phyloP scores from a whole-genome alignment of 2,113 vertebrate genomes.

The Proterorhinus semilunaris region DNA sequence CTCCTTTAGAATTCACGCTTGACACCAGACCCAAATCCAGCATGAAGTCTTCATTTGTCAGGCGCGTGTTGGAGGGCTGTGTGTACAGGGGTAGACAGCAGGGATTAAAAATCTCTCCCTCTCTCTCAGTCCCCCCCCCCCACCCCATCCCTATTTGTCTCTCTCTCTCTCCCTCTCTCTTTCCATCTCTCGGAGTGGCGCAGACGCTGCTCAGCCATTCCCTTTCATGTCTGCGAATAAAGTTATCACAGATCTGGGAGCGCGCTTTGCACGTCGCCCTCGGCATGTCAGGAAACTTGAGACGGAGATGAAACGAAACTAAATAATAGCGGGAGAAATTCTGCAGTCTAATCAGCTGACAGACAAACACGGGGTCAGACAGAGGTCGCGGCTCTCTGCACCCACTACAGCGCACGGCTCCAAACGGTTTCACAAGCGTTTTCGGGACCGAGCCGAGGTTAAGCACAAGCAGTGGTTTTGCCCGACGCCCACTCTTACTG shows the following conservation, averaged over 20 bases:
- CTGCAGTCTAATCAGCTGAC: constrained; percentile 66
- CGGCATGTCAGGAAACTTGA: constrained; percentile 71
- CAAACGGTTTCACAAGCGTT: background rate
- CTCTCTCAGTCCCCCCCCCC: background rate
- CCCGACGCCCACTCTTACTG: background rate
- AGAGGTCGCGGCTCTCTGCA: constrained; percentile 56
- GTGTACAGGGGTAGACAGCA: constrained; percentile 60
- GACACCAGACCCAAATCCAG: constrained; percentile 42
- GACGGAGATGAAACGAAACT: constrained; percentile 72
- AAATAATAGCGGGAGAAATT: constrained; percentile 70
- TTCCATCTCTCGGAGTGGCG: constrained; percentile 65
- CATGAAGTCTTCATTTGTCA: constrained; percentile 64
- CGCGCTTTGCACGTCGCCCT: constrained; percentile 66
- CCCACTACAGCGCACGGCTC: constrained; percentile 3
- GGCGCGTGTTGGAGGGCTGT: constrained; percentile 38
- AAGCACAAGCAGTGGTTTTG: background rate
- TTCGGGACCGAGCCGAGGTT: background rate
- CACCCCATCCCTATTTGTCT: background rate
- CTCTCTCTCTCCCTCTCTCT: constrained; percentile 16
- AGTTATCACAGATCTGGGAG: constrained; percentile 74
- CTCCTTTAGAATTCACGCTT: constrained; percentile 42
- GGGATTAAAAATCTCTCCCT: constrained; percentile 70
- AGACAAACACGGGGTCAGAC: constrained; percentile 67
- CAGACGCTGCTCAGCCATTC: constrained; percentile 75
- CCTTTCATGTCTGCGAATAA: constrained; percentile 78